Conservation (phyloP, 2,797 vertebrate genomes). For the Pelodytes ibericus region DNA sequence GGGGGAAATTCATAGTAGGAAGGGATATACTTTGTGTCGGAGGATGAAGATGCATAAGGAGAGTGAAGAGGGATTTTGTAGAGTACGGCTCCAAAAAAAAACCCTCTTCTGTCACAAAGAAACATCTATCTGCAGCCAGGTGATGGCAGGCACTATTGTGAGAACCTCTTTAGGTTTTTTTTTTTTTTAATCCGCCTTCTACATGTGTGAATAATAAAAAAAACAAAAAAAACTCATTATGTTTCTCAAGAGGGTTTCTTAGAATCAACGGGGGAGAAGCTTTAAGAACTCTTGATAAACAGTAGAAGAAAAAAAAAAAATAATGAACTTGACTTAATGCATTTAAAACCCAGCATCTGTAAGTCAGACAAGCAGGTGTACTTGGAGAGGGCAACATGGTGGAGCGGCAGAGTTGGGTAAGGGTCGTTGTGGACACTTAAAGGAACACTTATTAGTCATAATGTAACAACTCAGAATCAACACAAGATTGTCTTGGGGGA, state of each 20-base stretch:
- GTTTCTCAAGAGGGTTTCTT: conserved; percentile 21
- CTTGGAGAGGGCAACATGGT: conserved; percentile 60
- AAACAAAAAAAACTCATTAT: conserved; percentile 41
- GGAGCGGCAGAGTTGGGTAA: not conserved
- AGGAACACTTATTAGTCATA: no score
- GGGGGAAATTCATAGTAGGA: conserved; percentile 1
- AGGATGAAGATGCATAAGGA: conserved; percentile 11
- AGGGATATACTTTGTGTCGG: conserved; percentile 11
- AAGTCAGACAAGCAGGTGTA: conserved; percentile 71
- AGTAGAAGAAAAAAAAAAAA: conserved; percentile 65
- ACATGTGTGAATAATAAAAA: conserved; percentile 49
- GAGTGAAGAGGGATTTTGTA: not conserved
- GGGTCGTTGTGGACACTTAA: no score
- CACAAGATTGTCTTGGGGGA: no score
- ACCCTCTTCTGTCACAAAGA: conserved; percentile 30
- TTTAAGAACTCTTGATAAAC: conserved; percentile 38
- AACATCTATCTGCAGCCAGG: conserved; percentile 32
- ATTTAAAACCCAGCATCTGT: conserved; percentile 66
- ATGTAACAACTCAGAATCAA: no score
- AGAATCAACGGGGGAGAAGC: conserved; percentile 25
- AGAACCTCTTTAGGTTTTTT: conserved; percentile 38
- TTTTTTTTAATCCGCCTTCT: conserved; percentile 17
- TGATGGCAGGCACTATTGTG: conserved; percentile 38
- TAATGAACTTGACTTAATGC: conserved; percentile 80
- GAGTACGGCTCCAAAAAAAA: conserved; percentile 20